Evolutionary conservation across 2,797 vertebrate species (phyloP), one percentile per base, ranked within the genome.

Genomic region (Alectoris magna): DNA sequence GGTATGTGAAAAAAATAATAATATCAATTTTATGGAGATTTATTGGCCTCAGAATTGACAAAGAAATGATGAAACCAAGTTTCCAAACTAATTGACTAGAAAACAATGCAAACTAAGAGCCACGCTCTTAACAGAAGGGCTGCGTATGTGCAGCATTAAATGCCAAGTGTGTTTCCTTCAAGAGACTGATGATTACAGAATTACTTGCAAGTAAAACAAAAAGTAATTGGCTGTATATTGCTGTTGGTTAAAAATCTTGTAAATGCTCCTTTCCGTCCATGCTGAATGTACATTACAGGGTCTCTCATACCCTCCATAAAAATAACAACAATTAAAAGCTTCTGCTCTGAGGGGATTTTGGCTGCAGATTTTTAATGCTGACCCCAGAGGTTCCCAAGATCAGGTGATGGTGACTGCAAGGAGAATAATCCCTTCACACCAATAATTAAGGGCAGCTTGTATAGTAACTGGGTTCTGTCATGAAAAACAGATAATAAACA

Each of bases 401-500:
- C 97, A 97, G 96, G 95, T 95, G 97, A 97, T 92, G 94, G 78
- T 59, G 96, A 60, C 93, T 97, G 87, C 93, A 96, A 97, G 95
- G 91, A 96, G 94, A 95, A 96, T 97, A 98, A 98, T 97, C 97
- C 97, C 96, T 97, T 97, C 96, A 95, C 97, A 96, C 97, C 97
- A 97, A 97, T 98, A 98, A 98, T 98, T 97, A 98, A 97, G 96
- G 96, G 97, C 96, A 97, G 96, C 89, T 96, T 75, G 83, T 90
- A 96, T 85, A 95, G 97, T 95, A 85, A 97, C 96, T 96, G 96
- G 95, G 93, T 95, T 97, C 96, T 97, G 97, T 97, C 97, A 97
- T 97, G 97, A 97, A 97, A 97, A 97, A 92, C 97, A 97, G 97
- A 97, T 97, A 98, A 98, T 98, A 98, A 98, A 98, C 98, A 98